phyloP scores from a whole-genome alignment of 2,113 vertebrate species.

The Tyrannus savana region DNA sequence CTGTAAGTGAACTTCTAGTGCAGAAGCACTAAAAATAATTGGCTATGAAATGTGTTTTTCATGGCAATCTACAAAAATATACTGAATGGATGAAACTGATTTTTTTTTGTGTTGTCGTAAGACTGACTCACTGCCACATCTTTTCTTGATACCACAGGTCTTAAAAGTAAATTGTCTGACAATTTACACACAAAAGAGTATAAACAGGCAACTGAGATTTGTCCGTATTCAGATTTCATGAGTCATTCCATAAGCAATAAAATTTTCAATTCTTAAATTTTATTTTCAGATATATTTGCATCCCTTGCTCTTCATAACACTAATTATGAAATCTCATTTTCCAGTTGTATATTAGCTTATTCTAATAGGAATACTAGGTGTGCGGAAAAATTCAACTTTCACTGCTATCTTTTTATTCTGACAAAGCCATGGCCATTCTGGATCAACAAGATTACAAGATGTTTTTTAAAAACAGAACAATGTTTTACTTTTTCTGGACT shows the following conservation, averaged over 20 bases:
- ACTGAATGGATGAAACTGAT: background rate
- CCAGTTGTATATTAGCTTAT: background rate
- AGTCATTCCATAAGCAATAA: background rate
- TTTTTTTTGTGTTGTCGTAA: background rate
- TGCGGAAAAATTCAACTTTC: background rate
- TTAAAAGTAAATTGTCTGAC: background rate
- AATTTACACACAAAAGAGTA: background rate
- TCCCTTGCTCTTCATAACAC: background rate
- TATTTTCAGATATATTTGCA: background rate
- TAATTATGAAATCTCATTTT: background rate
- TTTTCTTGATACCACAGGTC: background rate
- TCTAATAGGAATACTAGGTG: background rate
- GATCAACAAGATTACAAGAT: background rate
- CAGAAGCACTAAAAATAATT: background rate
- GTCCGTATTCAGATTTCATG: background rate
- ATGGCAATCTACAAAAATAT: background rate
- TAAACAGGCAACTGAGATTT: background rate
- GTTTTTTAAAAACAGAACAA: background rate
- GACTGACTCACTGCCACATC: background rate
- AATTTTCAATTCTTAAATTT: background rate
- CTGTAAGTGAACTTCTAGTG: background rate
- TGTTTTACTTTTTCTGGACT: background rate
- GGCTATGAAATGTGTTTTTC: background rate
- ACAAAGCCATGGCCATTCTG: background rate
- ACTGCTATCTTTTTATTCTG: accelerated